Conservation (phyloP, 2,888 invertebrate species). For the Eupithecia abbreviata region DNA sequence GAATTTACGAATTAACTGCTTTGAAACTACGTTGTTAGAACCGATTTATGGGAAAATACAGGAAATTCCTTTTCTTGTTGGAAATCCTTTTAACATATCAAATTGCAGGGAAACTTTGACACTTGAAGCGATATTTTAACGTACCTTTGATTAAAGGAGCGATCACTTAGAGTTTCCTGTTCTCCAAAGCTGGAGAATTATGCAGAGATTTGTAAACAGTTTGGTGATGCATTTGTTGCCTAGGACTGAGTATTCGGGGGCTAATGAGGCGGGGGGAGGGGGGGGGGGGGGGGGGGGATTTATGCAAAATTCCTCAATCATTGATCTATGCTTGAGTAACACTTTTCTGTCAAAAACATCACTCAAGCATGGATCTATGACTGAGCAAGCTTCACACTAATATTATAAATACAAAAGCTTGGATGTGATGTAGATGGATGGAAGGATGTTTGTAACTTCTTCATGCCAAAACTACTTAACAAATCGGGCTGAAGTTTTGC, state of each 20-base stretch:
- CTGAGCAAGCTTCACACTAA: too few species aligned
- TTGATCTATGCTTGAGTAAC: too few species aligned
- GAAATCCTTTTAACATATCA: slow-evolving; percentile 13
- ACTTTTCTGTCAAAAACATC: too few species aligned
- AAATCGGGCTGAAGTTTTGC: too few species aligned
- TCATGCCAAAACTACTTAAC: too few species aligned
- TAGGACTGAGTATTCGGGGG: not conserved
- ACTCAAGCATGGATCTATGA: too few species aligned
- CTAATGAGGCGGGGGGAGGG: too few species aligned
- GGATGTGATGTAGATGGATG: too few species aligned
- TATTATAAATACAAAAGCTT: too few species aligned
- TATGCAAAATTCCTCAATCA: too few species aligned
- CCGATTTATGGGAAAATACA: slow-evolving; percentile 12
- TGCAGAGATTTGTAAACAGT: not conserved
- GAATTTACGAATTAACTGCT: slow-evolving; percentile 16
- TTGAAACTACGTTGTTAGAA: not conserved
- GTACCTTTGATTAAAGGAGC: not conserved
- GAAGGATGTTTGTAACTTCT: too few species aligned
- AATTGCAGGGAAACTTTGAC: not conserved
- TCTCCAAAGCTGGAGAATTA: not conserved
- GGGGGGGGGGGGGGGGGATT: too few species aligned
- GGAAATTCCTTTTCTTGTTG: slow-evolving; percentile 18
- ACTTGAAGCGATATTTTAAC: not conserved
- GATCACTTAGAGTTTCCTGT: not conserved
- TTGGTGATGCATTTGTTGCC: not conserved